A percentile compares a stretch with the other conserved stretches of the same genome.
phyloP scores from a whole-genome alignment of 2,113 vertebrate genomes.

The Zingel zingel region DNA sequence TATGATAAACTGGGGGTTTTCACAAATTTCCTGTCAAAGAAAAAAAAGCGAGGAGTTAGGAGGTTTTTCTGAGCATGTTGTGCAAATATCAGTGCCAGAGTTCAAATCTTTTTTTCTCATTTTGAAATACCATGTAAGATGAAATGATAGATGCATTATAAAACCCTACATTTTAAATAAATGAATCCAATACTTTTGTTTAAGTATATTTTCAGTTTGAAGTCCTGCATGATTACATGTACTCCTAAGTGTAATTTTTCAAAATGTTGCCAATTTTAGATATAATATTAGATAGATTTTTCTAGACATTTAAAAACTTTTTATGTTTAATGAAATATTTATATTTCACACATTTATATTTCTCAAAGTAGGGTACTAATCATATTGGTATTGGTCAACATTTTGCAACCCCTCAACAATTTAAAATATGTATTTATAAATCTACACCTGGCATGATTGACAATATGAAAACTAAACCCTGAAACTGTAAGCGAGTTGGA shows the following conservation, averaged over 20 bases:
- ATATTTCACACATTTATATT: no score
- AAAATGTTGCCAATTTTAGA: no score
- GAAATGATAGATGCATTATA: background rate
- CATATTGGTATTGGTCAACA: background rate
- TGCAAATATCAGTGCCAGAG: background rate
- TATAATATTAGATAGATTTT: background rate
- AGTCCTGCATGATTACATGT: background rate
- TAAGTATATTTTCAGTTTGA: background rate
- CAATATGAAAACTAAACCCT: conserved; percentile 3
- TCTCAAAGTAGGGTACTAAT: no score
- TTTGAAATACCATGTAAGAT: background rate
- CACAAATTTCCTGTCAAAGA: conserved; percentile 91
- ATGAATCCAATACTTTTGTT: background rate
- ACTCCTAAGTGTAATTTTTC: no score
- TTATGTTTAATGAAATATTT: no score
- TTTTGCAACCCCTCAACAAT: background rate
- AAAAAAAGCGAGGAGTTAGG: conserved; percentile 3
- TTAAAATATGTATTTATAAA: background rate
- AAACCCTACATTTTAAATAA: background rate
- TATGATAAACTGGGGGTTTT: conserved; percentile 95
- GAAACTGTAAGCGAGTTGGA: conserved; percentile 28
- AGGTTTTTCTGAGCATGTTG: background rate
- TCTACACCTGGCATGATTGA: conserved; percentile 19
- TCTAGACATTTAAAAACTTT: no score
- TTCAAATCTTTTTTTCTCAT: background rate